phyloP scores from a whole-genome alignment of 1,140 invertebrate species.

The Plectrocnemia conspersa region DNA sequence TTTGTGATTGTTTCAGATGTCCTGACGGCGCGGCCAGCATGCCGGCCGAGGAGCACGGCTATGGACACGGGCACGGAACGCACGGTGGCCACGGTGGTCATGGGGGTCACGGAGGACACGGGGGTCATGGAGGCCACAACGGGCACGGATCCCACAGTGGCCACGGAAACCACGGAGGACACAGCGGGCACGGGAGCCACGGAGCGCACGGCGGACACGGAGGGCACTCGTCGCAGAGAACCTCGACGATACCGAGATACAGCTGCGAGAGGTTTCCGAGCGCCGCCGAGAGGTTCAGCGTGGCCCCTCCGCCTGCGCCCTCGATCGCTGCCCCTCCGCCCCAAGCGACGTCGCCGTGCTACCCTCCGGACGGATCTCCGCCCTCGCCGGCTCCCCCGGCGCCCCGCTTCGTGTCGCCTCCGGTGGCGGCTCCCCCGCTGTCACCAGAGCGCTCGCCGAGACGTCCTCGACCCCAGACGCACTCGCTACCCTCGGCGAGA shows the following conservation, averaged over 20 bases:
- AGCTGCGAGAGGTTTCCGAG: conserved; percentile 50
- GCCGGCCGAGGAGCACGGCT: conserved; percentile 43
- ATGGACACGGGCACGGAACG: conserved; percentile 42
- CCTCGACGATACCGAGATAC: conserved; percentile 52
- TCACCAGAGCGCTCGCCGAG: conserved; percentile 45
- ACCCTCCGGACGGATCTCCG: conserved; percentile 49
- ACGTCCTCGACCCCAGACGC: conserved; percentile 48
- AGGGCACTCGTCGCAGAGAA: conserved; percentile 47
- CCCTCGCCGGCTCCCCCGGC: conserved; percentile 42
- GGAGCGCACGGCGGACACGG: conserved; percentile 48
- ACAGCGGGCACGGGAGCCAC: conserved; percentile 46
- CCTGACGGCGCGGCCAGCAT: conserved; percentile 43
- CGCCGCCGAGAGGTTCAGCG: conserved; percentile 52
- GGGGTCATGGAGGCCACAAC: conserved; percentile 45
- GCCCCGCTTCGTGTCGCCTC: conserved; percentile 39
- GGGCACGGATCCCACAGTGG: conserved; percentile 51
- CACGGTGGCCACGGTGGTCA: conserved; percentile 35
- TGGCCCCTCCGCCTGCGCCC: conserved; percentile 44
- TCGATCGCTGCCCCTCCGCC: conserved; percentile 49
- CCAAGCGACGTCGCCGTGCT: conserved; percentile 45
- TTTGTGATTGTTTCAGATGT: conserved; percentile 29
- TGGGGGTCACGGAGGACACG: conserved; percentile 49
- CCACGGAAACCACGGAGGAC: conserved; percentile 46
- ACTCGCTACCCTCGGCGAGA: conserved; percentile 50
- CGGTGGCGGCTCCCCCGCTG: conserved; percentile 45